Base-by-base conservation (phyloP, 2,888 invertebrate genomes). In the Fragum whitleyi region DNA sequence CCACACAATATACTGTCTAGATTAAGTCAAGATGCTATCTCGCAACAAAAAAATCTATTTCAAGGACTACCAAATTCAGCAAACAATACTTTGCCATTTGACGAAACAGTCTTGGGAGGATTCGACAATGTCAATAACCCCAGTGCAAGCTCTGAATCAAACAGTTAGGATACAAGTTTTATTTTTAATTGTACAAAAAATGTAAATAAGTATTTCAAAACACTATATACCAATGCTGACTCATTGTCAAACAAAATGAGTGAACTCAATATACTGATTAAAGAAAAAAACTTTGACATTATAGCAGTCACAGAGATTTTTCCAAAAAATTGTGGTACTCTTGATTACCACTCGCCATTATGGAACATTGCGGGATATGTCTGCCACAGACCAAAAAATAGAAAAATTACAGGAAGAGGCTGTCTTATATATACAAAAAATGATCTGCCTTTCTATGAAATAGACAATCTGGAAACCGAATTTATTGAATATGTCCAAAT, bases 121-220 rank as follows among this genome's bases (percentile, higher is more conserved):
- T 57, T 28, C 28, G 21, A 57, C 28, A 57, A 14, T 19, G 19
- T 19, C 19, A 47, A 16, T 57, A 3, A 57, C 16, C 16, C 2
- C 57, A 28, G 26, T 28, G 26, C 57, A 26, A 57, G 53, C n/a
- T 23, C 28, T 16, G 26, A 28, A 26, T 57, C 21, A 26, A 19
- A 57, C 14, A 28, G 57, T 28, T 57, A 57, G 57, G 57, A 57
- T 26, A 28, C 57, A 57, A 57, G 57, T 57, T 57, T 57, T 57
- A 57, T 57, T 57, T 57, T 57, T 57, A 57, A 57, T 47, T n/a
- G n/a, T 57, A 28, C 57, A 14, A 57, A 57, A 6, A 26, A 14
- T 57, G 57, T 57, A 57, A 23, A 57, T 57, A 57, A 53, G 7
- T 23, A 23, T 57, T 28, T 57, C 21, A 57, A 57, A 28, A 23